Conservation (phyloP, 2,113 vertebrate species). For the Tyto alba region DNA sequence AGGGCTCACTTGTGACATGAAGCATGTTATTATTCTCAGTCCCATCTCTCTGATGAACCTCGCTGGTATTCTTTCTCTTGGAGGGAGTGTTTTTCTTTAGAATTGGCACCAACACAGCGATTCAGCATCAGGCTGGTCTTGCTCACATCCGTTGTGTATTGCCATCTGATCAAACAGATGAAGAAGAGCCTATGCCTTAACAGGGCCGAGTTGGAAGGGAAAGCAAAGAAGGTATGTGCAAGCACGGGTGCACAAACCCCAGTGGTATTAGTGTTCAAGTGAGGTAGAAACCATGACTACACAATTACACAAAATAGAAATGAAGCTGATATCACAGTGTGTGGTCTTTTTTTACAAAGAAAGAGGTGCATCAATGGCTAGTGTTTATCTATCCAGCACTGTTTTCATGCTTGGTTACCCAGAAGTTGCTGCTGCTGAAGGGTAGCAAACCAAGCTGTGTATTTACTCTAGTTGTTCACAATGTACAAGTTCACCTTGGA, state of each 20-base stretch:
- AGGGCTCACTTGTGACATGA: background rate
- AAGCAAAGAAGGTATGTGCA: background rate
- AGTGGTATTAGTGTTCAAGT: background rate
- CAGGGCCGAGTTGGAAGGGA: background rate
- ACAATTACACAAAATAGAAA: background rate
- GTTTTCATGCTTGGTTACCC: background rate
- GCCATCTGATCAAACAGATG: background rate
- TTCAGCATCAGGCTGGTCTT: background rate
- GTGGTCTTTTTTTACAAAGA: background rate
- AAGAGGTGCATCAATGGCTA: background rate
- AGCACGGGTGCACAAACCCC: background rate
- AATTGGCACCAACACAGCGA: background rate
- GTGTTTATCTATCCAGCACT: background rate
- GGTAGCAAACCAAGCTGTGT: background rate
- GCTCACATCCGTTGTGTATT: background rate
- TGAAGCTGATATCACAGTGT: background rate
- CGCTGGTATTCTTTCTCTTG: background rate
- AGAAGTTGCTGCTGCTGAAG: background rate
- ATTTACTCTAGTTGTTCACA: background rate
- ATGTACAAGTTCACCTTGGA: background rate
- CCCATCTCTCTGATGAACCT: background rate
- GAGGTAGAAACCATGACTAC: background rate
- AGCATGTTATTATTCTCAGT: background rate
- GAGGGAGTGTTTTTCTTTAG: background rate
- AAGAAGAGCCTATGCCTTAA: background rate